Evolutionary conservation across 2,888 invertebrate species (phyloP).

Genomic region (Unio pictorum): DNA sequence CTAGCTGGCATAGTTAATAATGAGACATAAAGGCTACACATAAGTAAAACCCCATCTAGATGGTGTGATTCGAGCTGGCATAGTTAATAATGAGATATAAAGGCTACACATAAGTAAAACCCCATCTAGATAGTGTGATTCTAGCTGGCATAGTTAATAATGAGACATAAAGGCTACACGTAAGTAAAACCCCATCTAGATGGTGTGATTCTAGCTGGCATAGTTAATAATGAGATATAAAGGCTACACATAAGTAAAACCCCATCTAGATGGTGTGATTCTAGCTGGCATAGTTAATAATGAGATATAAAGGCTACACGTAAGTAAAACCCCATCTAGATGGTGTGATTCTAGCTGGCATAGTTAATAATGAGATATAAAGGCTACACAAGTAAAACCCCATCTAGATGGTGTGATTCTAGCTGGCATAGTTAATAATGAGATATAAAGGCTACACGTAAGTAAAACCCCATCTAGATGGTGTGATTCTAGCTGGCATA

Average conservation of each 20-base stretch:
- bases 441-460: conserved; percentile 84
- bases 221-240: conserved; percentile 73
- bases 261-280: conserved; percentile 80
- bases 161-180: conserved; percentile 84
- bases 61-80: no score
- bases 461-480: conserved; percentile 28
- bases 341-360: no score
- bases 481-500: no score
- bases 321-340: conserved; percentile 48
- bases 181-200: conserved; percentile 48
- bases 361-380: conserved; percentile 73
- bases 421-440: conserved; percentile 78
- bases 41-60: conserved; percentile 48
- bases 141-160: conserved; percentile 80
- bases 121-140: conserved; percentile 80
- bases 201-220: no score
- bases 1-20: conserved; percentile 80
- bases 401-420: conserved; percentile 82
- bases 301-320: conserved; percentile 84
- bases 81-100: conserved; percentile 73
- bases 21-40: conserved; percentile 84
- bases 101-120: conserved; percentile 80
- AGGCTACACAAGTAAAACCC: conserved; percentile 84
- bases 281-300: conserved; percentile 80
- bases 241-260: conserved; percentile 80